A percentile compares a stretch with the other conserved stretches of the same genome.
phyloP scores from a whole-genome alignment of 1,140 invertebrate species.

The Danaus plexippus region DNA sequence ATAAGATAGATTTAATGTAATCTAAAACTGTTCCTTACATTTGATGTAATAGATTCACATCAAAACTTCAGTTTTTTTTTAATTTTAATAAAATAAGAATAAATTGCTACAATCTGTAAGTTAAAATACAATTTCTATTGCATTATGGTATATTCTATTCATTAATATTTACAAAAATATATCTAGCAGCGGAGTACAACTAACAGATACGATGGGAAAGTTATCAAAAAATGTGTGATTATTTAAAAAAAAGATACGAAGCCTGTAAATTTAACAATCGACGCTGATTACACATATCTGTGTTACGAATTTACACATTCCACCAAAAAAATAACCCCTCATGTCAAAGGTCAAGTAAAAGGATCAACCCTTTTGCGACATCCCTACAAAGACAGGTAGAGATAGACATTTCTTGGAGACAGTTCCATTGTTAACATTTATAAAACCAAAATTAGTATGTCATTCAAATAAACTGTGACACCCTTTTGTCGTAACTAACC shows the following conservation, averaged over 20 bases:
- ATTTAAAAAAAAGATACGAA: slow-evolving; percentile 3
- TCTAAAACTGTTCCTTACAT: too few species aligned
- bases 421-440: slow-evolving; percentile 35
- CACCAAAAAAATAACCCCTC: slow-evolving; percentile 36
- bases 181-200: too few species aligned
- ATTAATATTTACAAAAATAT: too few species aligned
- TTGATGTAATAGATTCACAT: too few species aligned
- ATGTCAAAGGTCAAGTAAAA: slow-evolving; percentile 51
- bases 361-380: slow-evolving; percentile 47
- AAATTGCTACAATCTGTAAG: too few species aligned
- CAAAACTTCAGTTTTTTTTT: too few species aligned
- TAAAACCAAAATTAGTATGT: slow-evolving; percentile 55
- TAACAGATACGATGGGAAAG: too few species aligned
- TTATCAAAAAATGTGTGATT: slow-evolving; percentile 3
- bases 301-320: slow-evolving; percentile 38
- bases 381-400: slow-evolving; percentile 48
- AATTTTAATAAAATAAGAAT: too few species aligned
- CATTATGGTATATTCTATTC: too few species aligned
- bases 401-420: slow-evolving; percentile 38
- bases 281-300: slow-evolving; percentile 41
- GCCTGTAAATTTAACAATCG: slow-evolving; percentile 30
- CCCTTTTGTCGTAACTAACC: slow-evolving; percentile 50
- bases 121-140: too few species aligned
- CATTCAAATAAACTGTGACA: slow-evolving; percentile 58
- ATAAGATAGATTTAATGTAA: too few species aligned